These are phyloP conservation scores for Colaptes auratus DNA, from an alignment of 2,113 vertebrate species.

Conservation along the genomic window DNA sequence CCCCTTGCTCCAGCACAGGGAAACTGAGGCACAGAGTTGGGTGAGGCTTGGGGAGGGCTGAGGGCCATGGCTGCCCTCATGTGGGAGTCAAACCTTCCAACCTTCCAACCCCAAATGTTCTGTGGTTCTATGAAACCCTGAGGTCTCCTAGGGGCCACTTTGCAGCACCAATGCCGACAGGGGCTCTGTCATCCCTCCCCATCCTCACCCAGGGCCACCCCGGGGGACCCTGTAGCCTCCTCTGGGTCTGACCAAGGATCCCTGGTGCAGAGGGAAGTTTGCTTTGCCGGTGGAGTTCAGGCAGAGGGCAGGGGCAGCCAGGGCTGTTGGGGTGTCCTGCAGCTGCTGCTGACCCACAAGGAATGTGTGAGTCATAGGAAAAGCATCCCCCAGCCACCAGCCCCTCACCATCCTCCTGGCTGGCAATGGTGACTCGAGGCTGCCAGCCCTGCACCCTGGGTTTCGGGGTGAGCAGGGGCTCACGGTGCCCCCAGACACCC, in stretches of 20 bases:
- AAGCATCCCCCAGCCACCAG: neutral
- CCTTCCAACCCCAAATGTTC: neutral
- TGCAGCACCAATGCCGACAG: fast-evolving
- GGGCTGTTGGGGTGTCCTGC: neutral
- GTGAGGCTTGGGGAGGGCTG: neutral
- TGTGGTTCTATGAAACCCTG: neutral
- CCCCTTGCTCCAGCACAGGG: fast-evolving
- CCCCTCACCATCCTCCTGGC: neutral
- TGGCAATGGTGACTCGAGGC: fast-evolving
- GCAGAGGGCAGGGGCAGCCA: neutral
- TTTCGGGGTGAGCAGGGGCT: neutral
- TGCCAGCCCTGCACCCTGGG: fast-evolving
- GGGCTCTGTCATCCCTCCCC: neutral
- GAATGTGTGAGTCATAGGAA: slow-evolving; percentile 49
- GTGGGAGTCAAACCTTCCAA: no score
- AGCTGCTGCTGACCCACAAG: slow-evolving; percentile 1
- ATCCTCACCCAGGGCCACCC: neutral
- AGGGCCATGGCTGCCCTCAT: fast-evolving
- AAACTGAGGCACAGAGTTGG: neutral
- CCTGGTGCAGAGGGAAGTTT: fast-evolving
- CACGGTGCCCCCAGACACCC: fast-evolving
- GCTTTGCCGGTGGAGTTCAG: neutral
- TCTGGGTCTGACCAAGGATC: neutral
- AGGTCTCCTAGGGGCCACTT: neutral
- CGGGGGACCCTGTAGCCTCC: neutral